phyloP scores from a whole-genome alignment of 2,888 invertebrate species.

The Gastrophysa polygoni region DNA sequence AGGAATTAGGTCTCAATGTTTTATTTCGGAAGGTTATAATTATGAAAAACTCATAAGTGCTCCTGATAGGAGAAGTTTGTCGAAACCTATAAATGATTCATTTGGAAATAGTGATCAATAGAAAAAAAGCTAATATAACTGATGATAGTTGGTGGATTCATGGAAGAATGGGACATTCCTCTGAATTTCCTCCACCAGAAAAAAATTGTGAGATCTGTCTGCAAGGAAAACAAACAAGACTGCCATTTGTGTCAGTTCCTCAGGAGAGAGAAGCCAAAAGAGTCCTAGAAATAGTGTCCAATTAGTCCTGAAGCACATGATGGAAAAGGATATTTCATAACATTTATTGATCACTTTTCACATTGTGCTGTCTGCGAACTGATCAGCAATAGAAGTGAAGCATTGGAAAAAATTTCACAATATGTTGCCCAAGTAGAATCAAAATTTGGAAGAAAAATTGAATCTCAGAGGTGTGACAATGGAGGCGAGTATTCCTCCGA shows the following conservation, averaged over 20 bases:
- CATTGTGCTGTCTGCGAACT: constrained; percentile 46
- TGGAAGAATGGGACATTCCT: constrained; percentile 41
- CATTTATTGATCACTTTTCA: constrained; percentile 49
- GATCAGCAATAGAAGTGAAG: constrained; percentile 23
- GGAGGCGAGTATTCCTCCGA: constrained; percentile 18
- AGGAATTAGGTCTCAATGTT: constrained; percentile 6
- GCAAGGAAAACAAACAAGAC: neutral
- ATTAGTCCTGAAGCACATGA: neutral
- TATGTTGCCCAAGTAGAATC: neutral
- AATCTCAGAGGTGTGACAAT: constrained; percentile 35
- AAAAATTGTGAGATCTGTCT: constrained; percentile 35
- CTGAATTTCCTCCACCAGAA: constrained; percentile 22
- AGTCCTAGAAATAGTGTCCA: too few relatives aligned
- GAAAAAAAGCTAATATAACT: constrained; percentile 14
- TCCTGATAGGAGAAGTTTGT: neutral
- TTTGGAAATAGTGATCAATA: too few relatives aligned
- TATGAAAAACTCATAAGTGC: too few relatives aligned
- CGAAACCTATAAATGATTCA: neutral
- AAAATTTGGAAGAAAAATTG: constrained; percentile 22
- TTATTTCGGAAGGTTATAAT: neutral
- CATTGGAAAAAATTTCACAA: neutral
- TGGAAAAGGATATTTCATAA: neutral
- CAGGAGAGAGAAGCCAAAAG: neutral
- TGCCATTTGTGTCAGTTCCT: neutral
- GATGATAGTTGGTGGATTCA: constrained; percentile 18